Conservation (phyloP, 2,113 vertebrate species). For the Bufo gargarizans region DNA sequence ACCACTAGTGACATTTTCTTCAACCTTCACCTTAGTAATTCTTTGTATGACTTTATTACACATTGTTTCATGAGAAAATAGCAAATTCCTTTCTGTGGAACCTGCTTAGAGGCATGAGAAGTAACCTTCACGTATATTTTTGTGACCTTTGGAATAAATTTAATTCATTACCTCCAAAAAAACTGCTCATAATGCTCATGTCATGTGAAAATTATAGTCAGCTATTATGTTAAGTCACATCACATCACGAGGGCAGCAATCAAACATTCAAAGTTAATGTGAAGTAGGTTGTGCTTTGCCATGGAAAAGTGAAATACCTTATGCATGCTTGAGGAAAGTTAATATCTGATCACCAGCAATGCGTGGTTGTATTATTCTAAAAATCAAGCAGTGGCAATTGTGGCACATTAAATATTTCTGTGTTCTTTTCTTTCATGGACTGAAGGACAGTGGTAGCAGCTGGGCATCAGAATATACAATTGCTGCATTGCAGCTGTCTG, state of each 20-base stretch:
- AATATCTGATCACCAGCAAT: neutral
- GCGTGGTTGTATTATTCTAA: neutral
- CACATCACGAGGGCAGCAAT: constrained; percentile 52
- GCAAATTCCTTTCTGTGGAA: constrained; percentile 41
- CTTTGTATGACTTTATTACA: constrained; percentile 40
- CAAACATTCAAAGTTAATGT: constrained; percentile 54
- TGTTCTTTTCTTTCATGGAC: neutral
- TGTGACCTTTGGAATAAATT: constrained; percentile 55
- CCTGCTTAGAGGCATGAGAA: constrained; percentile 46
- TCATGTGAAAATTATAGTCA: constrained; percentile 57
- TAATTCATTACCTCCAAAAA: constrained; percentile 51
- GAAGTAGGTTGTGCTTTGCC: constrained; percentile 33
- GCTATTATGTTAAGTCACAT: constrained; percentile 53
- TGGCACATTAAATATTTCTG: neutral
- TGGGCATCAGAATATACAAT: neutral
- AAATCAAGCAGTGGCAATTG: neutral
- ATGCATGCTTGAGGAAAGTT: constrained; percentile 21
- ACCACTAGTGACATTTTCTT: constrained; percentile 25
- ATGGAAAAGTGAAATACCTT: constrained; percentile 36
- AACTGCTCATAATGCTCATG: constrained; percentile 49
- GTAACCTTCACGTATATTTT: constrained; percentile 49
- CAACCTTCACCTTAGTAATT: constrained; percentile 41
- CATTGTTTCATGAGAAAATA: constrained; percentile 52
- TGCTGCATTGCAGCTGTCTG: neutral
- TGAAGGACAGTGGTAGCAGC: neutral